These are phyloP conservation scores for Alaudala cheleensis DNA, from an alignment of 2,113 vertebrate species.

Conservation along the genomic window DNA sequence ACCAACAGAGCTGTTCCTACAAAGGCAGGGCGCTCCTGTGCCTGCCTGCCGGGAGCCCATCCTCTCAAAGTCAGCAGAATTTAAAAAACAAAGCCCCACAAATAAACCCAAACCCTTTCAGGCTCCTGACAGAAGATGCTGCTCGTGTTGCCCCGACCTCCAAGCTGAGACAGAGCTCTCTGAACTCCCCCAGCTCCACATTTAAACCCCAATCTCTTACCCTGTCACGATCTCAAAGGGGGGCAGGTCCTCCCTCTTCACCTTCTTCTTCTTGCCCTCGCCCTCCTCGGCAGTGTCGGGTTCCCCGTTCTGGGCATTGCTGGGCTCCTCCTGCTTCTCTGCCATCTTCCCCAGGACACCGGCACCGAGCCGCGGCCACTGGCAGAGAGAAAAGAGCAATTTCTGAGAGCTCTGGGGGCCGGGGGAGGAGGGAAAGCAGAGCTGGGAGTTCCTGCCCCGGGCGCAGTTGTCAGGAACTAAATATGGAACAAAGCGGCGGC, in stretches of 20 bases:
- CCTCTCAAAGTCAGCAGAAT: neutral
- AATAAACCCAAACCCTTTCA: neutral
- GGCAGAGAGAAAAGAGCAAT: neutral
- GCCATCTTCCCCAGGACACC: slow-evolving; percentile 61
- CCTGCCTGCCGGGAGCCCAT: neutral
- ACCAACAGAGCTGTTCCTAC: neutral
- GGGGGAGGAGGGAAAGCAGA: slow-evolving; percentile 15
- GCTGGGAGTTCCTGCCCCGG: slow-evolving; percentile 36
- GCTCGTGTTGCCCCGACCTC: neutral
- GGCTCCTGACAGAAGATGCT: neutral
- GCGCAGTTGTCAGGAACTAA: slow-evolving; percentile 76
- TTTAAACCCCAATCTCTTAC: slow-evolving; percentile 69
- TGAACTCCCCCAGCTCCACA: neutral
- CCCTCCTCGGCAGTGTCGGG: slow-evolving; percentile 46
- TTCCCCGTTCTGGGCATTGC: slow-evolving; percentile 66
- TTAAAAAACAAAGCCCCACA: neutral
- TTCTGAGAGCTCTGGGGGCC: slow-evolving; percentile 12
- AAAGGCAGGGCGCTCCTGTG: neutral
- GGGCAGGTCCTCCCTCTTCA: slow-evolving; percentile 81
- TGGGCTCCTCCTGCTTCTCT: slow-evolving; percentile 73
- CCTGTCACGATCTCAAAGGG: slow-evolving; percentile 91
- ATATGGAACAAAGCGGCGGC: slow-evolving; percentile 60
- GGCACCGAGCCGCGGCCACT: neutral
- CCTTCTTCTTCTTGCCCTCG: slow-evolving; percentile 61
- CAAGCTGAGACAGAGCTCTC: neutral